Conservation (phyloP, 2,113 vertebrate genomes). For the Macquaria australasica region DNA sequence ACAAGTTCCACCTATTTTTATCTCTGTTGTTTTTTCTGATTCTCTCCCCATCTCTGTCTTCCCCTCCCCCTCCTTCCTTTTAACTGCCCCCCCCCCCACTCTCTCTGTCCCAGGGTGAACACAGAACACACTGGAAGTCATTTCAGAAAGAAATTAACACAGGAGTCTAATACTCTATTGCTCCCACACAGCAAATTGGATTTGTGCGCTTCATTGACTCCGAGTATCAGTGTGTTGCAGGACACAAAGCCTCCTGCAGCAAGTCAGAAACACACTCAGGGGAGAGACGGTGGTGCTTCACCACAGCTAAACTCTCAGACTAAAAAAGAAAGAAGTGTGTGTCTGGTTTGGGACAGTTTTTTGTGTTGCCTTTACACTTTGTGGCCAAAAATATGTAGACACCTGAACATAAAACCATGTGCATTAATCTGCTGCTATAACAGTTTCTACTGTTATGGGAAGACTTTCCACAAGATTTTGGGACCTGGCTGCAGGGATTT, state of each 20-base stretch:
- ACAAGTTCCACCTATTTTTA: neutral
- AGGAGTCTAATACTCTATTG: constrained; percentile 71
- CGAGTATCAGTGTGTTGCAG: constrained; percentile 68
- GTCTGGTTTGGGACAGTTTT: neutral
- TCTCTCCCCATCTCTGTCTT: neutral
- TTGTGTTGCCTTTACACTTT: neutral
- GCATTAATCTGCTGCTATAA: neutral
- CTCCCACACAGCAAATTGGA: constrained; percentile 77
- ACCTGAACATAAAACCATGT: neutral
- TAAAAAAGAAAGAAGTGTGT: neutral
- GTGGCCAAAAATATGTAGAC: neutral
- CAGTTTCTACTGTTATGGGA: neutral
- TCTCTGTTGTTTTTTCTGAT: constrained; percentile 1
- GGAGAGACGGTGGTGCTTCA: neutral
- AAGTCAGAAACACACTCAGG: constrained; percentile 35
- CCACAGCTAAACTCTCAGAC: constrained; percentile 3
- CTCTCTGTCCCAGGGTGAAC: constrained; percentile 18
- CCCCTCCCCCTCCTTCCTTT: neutral
- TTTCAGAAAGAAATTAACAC: constrained; percentile 73
- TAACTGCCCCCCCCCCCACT: neutral
- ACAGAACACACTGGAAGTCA: constrained; percentile 67
- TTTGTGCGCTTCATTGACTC: constrained; percentile 66
- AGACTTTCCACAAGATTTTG: neutral
- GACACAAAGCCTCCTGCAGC: constrained; percentile 64
- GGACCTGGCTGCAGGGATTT: neutral